Percentiles rank a stretch among this genome's conserved stretches.
Conservation (phyloP, 2,113 vertebrate genomes). For the Gobiocypris rarus region DNA sequence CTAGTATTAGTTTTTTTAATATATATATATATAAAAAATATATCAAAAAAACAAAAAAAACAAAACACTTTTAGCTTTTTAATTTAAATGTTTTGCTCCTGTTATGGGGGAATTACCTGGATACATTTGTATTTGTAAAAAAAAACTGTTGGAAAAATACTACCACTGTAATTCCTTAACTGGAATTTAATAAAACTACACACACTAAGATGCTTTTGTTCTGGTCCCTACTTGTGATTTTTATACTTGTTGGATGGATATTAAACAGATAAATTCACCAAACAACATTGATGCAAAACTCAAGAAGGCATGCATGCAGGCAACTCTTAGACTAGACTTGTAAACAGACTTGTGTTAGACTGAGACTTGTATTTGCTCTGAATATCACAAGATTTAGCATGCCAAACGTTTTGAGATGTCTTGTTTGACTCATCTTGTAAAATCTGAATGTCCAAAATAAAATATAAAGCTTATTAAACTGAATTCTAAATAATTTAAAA, state of each 20-base stretch:
- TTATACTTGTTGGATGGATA: conserved; percentile 25
- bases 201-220: conserved; percentile 64
- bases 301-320: too few relatives aligned
- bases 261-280: neutral
- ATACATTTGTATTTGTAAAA: conserved; percentile 53
- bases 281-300: neutral
- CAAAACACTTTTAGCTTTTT: conserved; percentile 27
- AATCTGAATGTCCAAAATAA: too few relatives aligned
- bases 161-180: conserved; percentile 77
- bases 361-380: neutral
- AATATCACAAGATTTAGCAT: neutral
- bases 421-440: too few relatives aligned
- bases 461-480: too few relatives aligned
- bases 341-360: too few relatives aligned
- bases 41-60: too few relatives aligned
- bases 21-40: conserved; percentile 6
- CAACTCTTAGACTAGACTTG: too few relatives aligned
- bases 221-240: neutral
- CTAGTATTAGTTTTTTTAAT: conserved; percentile 24
- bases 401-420: neutral
- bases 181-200: conserved; percentile 81
- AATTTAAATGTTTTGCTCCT: conserved; percentile 58
- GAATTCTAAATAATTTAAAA: too few relatives aligned
- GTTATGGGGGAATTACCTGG: conserved; percentile 61
- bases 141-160: conserved; percentile 61